Conservation (phyloP, 1,140 invertebrate species). For the Ceratosolen solmsi region DNA sequence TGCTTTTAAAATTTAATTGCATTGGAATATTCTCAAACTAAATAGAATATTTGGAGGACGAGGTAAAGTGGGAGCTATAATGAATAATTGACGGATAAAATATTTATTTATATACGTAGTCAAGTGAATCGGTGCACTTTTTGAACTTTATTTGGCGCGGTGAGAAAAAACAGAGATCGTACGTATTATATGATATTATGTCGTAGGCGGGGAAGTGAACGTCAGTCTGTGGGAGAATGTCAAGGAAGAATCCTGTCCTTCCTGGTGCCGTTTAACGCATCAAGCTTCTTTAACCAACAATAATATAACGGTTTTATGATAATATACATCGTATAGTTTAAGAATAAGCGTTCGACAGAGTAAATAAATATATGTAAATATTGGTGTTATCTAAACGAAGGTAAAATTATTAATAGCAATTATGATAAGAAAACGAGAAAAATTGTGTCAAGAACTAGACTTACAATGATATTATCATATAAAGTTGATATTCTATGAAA, state of each 20-base stretch:
- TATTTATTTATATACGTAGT: too few species aligned
- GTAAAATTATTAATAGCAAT: conserved; percentile 1
- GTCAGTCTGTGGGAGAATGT: not conserved
- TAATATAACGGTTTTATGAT: not conserved
- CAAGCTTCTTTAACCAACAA: not conserved
- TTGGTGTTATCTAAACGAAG: not conserved
- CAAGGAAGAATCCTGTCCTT: not conserved
- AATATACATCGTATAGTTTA: not conserved
- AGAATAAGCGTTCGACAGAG: not conserved
- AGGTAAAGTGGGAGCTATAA: too few species aligned
- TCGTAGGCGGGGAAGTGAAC: too few species aligned
- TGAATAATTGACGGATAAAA: too few species aligned
- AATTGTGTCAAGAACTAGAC: not conserved
- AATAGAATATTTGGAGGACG: too few species aligned
- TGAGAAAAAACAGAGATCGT: not conserved
- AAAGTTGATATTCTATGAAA: too few species aligned
- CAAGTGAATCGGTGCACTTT: too few species aligned
- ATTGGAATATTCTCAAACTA: too few species aligned
- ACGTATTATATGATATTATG: too few species aligned
- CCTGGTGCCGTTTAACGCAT: not conserved
- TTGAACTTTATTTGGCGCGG: not conserved
- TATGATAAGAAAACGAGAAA: not conserved
- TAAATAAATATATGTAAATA: conserved; percentile 10
- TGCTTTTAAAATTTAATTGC: too few species aligned
- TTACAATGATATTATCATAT: not conserved